A percentile compares a stretch with the other conserved stretches of the same genome.
These are phyloP conservation scores for Catalaphyllia jardinei DNA, from an alignment of 64 coral and sea anemone species.

Conservation along the genomic window DNA sequence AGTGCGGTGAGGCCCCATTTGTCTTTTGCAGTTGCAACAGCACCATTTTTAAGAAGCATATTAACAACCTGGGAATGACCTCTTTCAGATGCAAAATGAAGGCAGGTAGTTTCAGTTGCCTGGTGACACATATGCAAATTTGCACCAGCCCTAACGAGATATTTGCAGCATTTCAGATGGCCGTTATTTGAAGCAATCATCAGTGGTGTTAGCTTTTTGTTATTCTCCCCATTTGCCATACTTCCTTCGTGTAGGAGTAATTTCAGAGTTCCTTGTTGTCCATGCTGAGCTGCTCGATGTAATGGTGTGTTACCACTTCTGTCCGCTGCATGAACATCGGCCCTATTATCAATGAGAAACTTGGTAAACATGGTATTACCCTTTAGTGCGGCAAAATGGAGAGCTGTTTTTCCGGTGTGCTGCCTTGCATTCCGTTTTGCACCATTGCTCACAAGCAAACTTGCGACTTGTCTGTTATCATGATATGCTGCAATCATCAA, in stretches of 20 bases:
- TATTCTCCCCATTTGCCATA: constrained; percentile 47
- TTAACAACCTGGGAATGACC: constrained; percentile 45
- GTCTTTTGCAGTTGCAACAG: constrained; percentile 42
- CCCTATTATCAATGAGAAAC: constrained; percentile 59
- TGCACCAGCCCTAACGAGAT: constrained; percentile 48
- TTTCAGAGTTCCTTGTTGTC: constrained; percentile 34
- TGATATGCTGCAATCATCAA: constrained; percentile 78
- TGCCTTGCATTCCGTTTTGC: constrained; percentile 63
- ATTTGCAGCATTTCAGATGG: constrained; percentile 34
- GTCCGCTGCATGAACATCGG: constrained; percentile 57
- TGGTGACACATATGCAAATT: constrained; percentile 27
- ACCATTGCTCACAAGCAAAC: constrained; percentile 50
- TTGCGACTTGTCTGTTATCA: constrained; percentile 31
- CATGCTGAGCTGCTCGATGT: constrained; percentile 60
- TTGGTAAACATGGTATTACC: constrained; percentile 34
- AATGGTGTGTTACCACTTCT: constrained; percentile 65
- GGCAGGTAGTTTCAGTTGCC: constrained; percentile 42
- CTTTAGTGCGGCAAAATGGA: constrained; percentile 74
- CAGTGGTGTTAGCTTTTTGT: constrained; percentile 56
- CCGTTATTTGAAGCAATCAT: constrained; percentile 70
- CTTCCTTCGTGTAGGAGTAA: constrained; percentile 39
- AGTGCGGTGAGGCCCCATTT: constrained; percentile 71
- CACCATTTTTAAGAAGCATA: constrained; percentile 57
- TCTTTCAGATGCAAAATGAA: constrained; percentile 82
- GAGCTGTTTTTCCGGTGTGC: constrained; percentile 65